These are phyloP conservation scores for Oppia nitens DNA, from an alignment of 1,140 invertebrate genomes.

Conservation along the genomic window DNA sequence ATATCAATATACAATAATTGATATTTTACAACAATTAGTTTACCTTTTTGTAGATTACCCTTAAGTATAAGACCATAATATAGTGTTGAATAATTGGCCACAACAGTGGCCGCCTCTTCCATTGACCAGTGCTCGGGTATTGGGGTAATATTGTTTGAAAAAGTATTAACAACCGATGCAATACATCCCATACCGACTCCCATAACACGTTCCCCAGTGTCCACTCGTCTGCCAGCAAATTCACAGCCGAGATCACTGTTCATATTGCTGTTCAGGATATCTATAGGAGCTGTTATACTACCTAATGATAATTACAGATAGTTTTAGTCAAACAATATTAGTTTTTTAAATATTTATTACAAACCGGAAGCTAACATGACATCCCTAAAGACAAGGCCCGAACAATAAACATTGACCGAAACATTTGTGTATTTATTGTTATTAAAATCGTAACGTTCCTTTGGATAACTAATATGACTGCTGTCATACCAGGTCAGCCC, in stretches of 20 bases:
- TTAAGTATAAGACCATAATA: constrained; percentile 79
- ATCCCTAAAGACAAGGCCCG: constrained; percentile 89
- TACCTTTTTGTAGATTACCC: constrained; percentile 60
- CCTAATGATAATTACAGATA: too few relatives aligned
- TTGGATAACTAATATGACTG: too few relatives aligned
- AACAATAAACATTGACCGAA: constrained; percentile 43
- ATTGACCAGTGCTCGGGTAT: constrained; percentile 73
- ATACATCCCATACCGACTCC: constrained; percentile 74
- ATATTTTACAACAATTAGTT: too few relatives aligned
- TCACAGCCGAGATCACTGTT: constrained; percentile 61
- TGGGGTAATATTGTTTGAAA: constrained; percentile 70
- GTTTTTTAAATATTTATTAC: too few relatives aligned
- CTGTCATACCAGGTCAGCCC: too few relatives aligned
- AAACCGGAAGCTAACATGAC: constrained; percentile 92
- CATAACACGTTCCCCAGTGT: constrained; percentile 64
- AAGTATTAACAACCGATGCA: constrained; percentile 70
- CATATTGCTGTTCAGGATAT: too few relatives aligned
- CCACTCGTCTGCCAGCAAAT: constrained; percentile 62
- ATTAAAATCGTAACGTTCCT: constrained; percentile 26
- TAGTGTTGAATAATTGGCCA: constrained; percentile 79
- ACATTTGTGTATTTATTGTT: background rate
- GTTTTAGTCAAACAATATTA: too few relatives aligned
- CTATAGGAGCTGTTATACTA: too few relatives aligned
- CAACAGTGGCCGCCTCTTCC: constrained; percentile 80
- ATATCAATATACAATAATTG: too few relatives aligned